These are phyloP conservation scores for Heteromurus nitidus DNA, from an alignment of 2,888 invertebrate species.

Conservation along the genomic window DNA sequence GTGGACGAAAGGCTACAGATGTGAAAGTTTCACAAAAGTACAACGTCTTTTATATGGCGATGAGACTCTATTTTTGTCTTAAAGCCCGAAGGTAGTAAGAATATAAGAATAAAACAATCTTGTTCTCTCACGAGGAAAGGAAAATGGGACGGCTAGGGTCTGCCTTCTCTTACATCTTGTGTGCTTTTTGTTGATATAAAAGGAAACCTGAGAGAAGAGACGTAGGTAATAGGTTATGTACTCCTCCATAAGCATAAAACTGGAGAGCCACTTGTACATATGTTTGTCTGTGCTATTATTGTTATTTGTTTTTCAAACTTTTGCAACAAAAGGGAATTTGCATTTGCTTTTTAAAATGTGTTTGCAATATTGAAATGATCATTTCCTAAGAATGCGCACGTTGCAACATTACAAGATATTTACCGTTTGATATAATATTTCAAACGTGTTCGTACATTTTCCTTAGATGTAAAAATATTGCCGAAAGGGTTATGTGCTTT, in stretches of 20 bases:
- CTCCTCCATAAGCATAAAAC: slow-evolving; percentile 15
- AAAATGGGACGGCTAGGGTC: not conserved
- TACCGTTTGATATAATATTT: not conserved
- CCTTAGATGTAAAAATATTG: not conserved
- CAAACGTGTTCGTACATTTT: no score
- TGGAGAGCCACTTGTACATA: not conserved
- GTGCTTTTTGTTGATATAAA: not conserved
- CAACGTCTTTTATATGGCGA: not conserved
- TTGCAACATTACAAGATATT: no score
- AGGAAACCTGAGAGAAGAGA: not conserved
- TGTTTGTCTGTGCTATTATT: not conserved
- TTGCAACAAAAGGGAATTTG: not conserved
- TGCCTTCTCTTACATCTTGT: not conserved
- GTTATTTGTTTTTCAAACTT: not conserved
- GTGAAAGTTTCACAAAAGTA: not conserved
- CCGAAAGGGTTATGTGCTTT: not conserved
- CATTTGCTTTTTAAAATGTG: not conserved
- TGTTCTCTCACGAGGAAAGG: not conserved
- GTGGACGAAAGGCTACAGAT: not conserved
- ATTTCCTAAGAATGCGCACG: no score
- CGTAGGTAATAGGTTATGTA: slow-evolving; percentile 12
- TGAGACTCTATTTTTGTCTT: slow-evolving; percentile 3
- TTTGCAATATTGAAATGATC: not conserved
- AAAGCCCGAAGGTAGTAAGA: slow-evolving; percentile 6
- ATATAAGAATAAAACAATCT: not conserved